Percentiles rank a stretch among this genome's conserved stretches.
Conservation (phyloP, 2,113 vertebrate genomes). For the Pandion haliaetus region DNA sequence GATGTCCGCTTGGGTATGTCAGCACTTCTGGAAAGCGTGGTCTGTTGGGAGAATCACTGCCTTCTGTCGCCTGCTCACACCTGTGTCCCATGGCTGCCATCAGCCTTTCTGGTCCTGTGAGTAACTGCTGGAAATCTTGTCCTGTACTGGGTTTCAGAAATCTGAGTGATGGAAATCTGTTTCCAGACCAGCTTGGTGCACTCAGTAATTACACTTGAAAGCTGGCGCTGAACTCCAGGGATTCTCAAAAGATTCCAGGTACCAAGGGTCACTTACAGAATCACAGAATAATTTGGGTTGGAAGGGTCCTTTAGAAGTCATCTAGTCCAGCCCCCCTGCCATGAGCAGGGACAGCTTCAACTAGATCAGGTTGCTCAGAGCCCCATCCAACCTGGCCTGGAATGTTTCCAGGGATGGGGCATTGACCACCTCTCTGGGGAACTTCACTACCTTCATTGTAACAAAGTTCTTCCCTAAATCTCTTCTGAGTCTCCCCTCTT, state of each 20-base stretch:
- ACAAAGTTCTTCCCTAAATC: background rate
- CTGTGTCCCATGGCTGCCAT: accelerated
- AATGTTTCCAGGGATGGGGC: background rate
- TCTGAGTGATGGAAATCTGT: background rate
- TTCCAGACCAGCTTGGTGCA: background rate
- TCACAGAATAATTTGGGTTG: background rate
- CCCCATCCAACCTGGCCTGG: accelerated
- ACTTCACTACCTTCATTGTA: accelerated
- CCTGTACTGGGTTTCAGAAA: background rate
- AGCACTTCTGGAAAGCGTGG: background rate
- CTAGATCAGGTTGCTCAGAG: accelerated
- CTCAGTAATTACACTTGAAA: background rate
- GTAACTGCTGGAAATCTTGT: background rate
- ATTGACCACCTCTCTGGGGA: too few species aligned
- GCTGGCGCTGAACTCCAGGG: background rate
- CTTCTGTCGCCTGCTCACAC: background rate
- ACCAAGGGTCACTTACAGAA: background rate
- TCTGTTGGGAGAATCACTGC: background rate
- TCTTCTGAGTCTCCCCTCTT: background rate
- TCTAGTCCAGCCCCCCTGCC: accelerated
- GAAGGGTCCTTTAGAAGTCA: accelerated
- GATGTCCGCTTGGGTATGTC: accelerated
- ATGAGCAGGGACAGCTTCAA: background rate
- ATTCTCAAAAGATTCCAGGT: background rate
- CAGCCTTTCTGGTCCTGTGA: too few species aligned